These are phyloP conservation scores for Nicator chloris DNA, from an alignment of 2,113 vertebrate species.

Conservation along the genomic window DNA sequence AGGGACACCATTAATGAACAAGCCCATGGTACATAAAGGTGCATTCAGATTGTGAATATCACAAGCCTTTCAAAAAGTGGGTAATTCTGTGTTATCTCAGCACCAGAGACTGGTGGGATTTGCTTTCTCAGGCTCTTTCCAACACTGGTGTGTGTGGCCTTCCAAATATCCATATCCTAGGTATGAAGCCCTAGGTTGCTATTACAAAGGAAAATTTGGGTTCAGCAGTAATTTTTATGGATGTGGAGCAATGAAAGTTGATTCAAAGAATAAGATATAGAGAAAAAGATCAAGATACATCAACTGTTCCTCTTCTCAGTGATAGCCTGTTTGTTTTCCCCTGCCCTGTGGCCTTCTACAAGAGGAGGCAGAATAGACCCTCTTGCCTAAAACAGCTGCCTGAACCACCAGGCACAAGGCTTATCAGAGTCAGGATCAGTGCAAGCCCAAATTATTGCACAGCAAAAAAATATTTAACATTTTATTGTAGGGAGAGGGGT, in stretches of 20 bases:
- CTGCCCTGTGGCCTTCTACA: neutral
- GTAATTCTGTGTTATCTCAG: neutral
- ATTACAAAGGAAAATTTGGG: neutral
- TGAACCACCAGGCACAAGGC: neutral
- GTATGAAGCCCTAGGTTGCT: neutral
- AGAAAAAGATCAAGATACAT: neutral
- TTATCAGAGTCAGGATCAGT: neutral
- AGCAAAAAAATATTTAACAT: slow-evolving; percentile 45
- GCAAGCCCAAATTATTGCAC: neutral
- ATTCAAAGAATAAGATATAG: neutral
- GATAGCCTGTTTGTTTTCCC: neutral
- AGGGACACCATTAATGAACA: slow-evolving; percentile 25
- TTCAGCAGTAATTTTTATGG: neutral
- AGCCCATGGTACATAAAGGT: neutral
- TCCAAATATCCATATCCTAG: neutral
- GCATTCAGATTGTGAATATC: neutral
- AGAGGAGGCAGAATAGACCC: neutral
- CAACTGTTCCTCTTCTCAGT: neutral
- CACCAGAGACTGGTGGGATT: neutral
- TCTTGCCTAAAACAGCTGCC: neutral
- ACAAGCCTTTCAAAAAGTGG: neutral
- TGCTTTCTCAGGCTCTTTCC: neutral
- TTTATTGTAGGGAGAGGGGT: slow-evolving; percentile 43
- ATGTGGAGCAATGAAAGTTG: neutral
- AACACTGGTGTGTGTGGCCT: neutral